A percentile compares a stretch with the other conserved stretches of the same genome.
phyloP scores from a whole-genome alignment of 1,140 invertebrate species.

The Panagrolaimus sp. region DNA sequence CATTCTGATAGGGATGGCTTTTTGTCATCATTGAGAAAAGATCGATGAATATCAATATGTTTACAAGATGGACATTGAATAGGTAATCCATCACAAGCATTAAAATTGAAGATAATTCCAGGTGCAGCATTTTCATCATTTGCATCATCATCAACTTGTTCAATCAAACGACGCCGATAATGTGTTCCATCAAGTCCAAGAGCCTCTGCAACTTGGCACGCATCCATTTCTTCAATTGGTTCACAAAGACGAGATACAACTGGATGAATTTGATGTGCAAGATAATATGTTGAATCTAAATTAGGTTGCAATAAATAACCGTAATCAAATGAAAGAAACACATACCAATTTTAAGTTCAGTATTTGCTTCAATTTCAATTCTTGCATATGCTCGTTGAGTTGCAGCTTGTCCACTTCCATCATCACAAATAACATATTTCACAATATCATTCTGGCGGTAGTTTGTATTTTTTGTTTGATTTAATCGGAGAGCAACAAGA shows the following conservation, averaged over 20 bases:
- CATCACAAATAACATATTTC: slow-evolving; percentile 85
- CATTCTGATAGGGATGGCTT: too few relatives aligned
- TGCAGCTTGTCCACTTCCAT: slow-evolving; percentile 67
- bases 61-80: slow-evolving; percentile 39
- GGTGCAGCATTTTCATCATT: slow-evolving; percentile 14
- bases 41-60: slow-evolving; percentile 15
- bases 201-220: slow-evolving; percentile 78
- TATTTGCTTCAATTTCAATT: slow-evolving; percentile 73
- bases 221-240: slow-evolving; percentile 87
- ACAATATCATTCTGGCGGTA: slow-evolving; percentile 88
- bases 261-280: slow-evolving; percentile 72
- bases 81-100: slow-evolving; percentile 37
- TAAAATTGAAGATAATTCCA: slow-evolving; percentile 23
- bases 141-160: slow-evolving; percentile 9
- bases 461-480: slow-evolving; percentile 66
- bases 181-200: slow-evolving; percentile 61
- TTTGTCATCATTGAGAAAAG: too few relatives aligned
- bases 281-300: slow-evolving; percentile 61
- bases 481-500: slow-evolving; percentile 79
- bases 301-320: too few relatives aligned
- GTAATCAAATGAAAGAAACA: slow-evolving; percentile 13
- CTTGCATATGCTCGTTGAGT: slow-evolving; percentile 89
- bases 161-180: slow-evolving; percentile 20
- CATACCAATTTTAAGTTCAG: slow-evolving; percentile 63
- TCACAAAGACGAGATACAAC: slow-evolving; percentile 87